Evolutionary conservation across 2,888 invertebrate species (phyloP), one percentile per base, ranked within the genome.

Genomic region (Ypsolopha sequella): DNA sequence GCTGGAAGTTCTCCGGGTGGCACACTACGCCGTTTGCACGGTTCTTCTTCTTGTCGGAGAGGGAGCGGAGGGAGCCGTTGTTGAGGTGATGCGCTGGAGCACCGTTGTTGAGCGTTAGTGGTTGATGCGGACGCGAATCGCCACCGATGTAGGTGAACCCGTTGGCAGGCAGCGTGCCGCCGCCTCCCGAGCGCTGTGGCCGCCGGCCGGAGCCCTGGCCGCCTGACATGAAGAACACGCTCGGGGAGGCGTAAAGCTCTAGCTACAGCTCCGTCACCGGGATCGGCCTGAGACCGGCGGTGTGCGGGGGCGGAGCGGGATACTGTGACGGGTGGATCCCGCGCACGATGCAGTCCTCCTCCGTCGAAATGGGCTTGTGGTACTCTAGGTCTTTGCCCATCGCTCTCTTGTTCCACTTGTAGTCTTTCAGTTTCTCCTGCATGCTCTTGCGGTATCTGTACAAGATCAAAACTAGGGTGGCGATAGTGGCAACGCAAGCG

Each of bases 201-300:
- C 88, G 82, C 63, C 87, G 82, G 67, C 76, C 73, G 62, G 82
- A 73, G 70, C 80, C 80, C 66, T 86, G 87, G 67, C 88, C 88
- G 70, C 89, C 89, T 65, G 91, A 91, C 88, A 93, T 88, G 90
- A 91, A 93, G 88, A 88, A 93, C 82, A 89, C 92, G 91, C 88
- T 91, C 88, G 90, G 92, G 88, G 94, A 94, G 91, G 95, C 94
- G 93, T 94, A 94, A 87, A 94, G 93, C 90, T 95, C 95, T 95
- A 95, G 95, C 95, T 95, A 95, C 93, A 95, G 95, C 78, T 95
- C 95, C 88, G 95, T 95, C 67, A 95, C 95, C 61, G 95, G 95
- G 69, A 95, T 93, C 14, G 94, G 93, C 69, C 78, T 76, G 68
- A 73, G 85, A 88, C 76, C 87, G 82, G 70, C 78, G 60, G 79